Conservation (phyloP, 2,888 invertebrate species). For the Coelogynopora nodosa region DNA sequence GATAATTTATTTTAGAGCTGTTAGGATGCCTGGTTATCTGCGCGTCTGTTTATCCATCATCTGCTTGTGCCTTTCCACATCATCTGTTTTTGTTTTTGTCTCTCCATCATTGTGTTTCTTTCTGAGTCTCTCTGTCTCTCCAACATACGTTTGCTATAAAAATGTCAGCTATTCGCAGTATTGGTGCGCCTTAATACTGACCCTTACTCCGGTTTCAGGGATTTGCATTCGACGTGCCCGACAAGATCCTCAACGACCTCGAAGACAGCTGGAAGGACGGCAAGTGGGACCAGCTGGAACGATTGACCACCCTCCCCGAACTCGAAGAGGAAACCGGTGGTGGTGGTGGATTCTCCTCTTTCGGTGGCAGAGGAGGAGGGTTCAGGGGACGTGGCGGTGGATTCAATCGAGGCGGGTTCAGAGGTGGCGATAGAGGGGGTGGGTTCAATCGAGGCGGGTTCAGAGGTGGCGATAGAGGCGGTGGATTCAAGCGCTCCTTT, state of each 20-base stretch:
- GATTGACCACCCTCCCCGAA: constrained; percentile 55
- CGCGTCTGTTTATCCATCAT: too few species aligned
- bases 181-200: too few species aligned
- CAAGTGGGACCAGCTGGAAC: constrained; percentile 52
- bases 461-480: constrained; percentile 42
- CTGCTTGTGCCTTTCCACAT: too few species aligned
- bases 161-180: too few species aligned
- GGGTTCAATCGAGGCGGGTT: not conserved
- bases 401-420: not conserved
- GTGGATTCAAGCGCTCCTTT: constrained; percentile 44
- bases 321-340: constrained; percentile 48
- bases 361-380: constrained; percentile 23
- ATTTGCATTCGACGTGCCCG: constrained; percentile 53
- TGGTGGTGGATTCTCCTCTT: constrained; percentile 11
- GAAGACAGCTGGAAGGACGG: constrained; percentile 52
- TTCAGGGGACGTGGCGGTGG: constrained; percentile 28
- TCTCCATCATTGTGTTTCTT: too few species aligned
- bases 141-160: too few species aligned
- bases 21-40: too few species aligned
- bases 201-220: too few species aligned
- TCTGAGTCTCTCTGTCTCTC: too few species aligned
- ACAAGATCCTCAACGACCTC: constrained; percentile 50
- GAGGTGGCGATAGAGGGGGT: not conserved
- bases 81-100: too few species aligned
- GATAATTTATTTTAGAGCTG: too few species aligned